A percentile compares a stretch with the other conserved stretches of the same genome.
Conservation (phyloP, 1,140 invertebrate species). For the Aphelenchoides avenae region DNA sequence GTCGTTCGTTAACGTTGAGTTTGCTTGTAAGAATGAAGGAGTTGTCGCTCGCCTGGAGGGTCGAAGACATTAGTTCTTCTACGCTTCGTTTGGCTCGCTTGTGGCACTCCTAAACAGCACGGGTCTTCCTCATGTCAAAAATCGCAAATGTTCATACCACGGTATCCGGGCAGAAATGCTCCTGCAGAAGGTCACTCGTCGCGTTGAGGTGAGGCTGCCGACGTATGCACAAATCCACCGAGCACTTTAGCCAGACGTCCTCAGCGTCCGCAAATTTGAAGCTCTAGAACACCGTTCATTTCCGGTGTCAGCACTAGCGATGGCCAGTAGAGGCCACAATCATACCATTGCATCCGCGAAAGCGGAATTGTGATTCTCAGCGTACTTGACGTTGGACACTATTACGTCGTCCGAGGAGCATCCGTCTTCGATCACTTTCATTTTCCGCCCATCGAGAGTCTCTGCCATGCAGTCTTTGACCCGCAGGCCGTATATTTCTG, state of each 20-base stretch:
- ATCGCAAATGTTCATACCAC: neutral
- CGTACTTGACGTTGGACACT: slow-evolving; percentile 26
- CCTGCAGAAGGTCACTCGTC: neutral
- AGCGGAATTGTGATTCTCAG: slow-evolving; percentile 15
- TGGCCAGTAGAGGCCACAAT: neutral
- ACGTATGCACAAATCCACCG: slow-evolving; percentile 16
- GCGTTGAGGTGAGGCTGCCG: neutral
- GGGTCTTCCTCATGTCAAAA: neutral
- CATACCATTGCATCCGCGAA: slow-evolving; percentile 18
- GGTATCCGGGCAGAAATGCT: neutral
- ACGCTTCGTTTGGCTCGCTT: slow-evolving; percentile 8
- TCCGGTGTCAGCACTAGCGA: too few relatives aligned
- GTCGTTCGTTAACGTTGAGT: neutral
- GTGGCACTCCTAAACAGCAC: slow-evolving; percentile 4
- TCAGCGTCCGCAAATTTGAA: slow-evolving; percentile 28
- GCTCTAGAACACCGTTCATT: neutral
- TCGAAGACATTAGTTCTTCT: neutral
- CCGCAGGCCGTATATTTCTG: slow-evolving; percentile 26
- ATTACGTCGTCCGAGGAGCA: slow-evolving; percentile 15
- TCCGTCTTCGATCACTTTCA: slow-evolving; percentile 23
- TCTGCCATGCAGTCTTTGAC: slow-evolving; percentile 23
- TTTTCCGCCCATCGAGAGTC: slow-evolving; percentile 19
- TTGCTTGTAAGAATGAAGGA: slow-evolving; percentile 5
- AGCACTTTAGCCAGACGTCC: slow-evolving; percentile 23
- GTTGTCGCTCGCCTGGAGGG: slow-evolving; percentile 7